phyloP scores from a whole-genome alignment of 2,113 vertebrate species.

The Oriolus oriolus region DNA sequence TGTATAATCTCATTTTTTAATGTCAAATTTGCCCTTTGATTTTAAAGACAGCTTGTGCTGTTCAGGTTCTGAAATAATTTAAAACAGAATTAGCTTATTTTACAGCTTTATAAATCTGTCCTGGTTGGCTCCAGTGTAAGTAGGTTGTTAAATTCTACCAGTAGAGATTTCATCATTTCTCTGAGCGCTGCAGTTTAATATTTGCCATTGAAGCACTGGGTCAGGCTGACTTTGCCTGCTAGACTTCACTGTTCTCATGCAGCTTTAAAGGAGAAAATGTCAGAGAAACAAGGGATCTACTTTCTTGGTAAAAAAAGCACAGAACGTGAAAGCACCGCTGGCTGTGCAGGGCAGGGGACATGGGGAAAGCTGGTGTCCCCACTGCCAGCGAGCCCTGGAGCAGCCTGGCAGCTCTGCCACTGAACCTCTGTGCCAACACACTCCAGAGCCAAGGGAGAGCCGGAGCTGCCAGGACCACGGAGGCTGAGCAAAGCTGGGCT shows the following conservation, averaged over 20 bases:
- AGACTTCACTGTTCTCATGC: background rate
- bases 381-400: background rate
- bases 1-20: background rate
- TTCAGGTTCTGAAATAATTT: constrained; percentile 14
- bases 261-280: background rate
- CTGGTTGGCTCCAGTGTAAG: background rate
- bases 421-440: background rate
- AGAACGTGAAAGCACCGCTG: background rate
- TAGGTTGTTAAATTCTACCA: constrained; percentile 31
- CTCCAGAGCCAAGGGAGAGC: background rate
- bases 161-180: constrained; percentile 14
- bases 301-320: background rate
- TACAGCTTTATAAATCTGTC: constrained; percentile 24
- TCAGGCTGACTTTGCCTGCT: background rate
- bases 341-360: background rate
- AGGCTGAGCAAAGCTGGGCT: background rate
- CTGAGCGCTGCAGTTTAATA: background rate
- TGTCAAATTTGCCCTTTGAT: constrained; percentile 9
- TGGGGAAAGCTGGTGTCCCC: background rate
- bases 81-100: constrained; percentile 22
- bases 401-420: background rate
- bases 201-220: background rate
- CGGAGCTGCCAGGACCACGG: background rate
- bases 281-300: background rate
- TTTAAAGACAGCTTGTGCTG: background rate